Base-by-base conservation (phyloP, 1,140 invertebrate genomes). In the Steinernema feltiae region DNA sequence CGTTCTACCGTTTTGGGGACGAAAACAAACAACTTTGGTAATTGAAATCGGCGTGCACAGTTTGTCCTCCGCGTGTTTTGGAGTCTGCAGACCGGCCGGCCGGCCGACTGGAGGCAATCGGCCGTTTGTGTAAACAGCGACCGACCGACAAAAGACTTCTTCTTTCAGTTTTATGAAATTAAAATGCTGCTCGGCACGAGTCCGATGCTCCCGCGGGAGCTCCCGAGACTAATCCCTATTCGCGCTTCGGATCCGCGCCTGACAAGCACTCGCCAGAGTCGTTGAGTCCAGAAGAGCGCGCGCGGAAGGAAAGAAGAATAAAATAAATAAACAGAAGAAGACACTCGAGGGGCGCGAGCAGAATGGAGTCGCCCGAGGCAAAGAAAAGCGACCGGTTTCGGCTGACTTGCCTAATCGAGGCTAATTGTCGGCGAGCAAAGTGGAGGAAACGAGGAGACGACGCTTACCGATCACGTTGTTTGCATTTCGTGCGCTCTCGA, bases 331-430 rank as follows among this genome's bases (percentile, higher is more conserved):
- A 41, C 35, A 41, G 35, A 63, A 63, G 53, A 27, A 63, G 53
- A 63, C 53, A 63, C 53, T 63, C 53, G 53, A 63, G 53, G 53
- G 7, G 53, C 53, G 3, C 53, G 18, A n/a, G n/a, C n/a, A n/a
- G n/a, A 41, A 41, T 41, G 35, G 35, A 41, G 35, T 41, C 35
- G 35, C 35, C 35, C 35, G 35, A 41, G 35, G 35, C 35, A 41
- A 27, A 15, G 53, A 63, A 63, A 63, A 3, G 24, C 12, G 53
- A 63, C 53, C 24, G 53, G 53, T 63, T 63, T 63, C 53, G 53
- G 24, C 24, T 27, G 15, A 15, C 3, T 27, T 21, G 53, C 53
- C 53, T 63, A 63, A 63, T 63, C 53, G 53, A 63, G 53, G 53
- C 53, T 63, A 63, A 63, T 63, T 63, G 53, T 63, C 53, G 53